These are phyloP conservation scores for Mesochorus sp. DNA, from an alignment of 2,888 invertebrate genomes.

Conservation along the genomic window DNA sequence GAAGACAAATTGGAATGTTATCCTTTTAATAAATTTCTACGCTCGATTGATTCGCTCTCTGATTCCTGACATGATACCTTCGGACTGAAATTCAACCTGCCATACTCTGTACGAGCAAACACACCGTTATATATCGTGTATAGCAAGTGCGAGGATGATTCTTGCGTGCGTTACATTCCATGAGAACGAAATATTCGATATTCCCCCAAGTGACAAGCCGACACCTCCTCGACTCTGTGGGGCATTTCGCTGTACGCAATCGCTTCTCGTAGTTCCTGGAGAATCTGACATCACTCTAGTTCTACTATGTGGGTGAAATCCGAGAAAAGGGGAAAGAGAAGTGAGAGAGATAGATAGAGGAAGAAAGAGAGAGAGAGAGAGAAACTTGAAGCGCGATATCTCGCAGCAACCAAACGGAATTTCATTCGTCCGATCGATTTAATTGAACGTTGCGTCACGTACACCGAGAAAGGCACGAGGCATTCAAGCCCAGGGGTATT, in stretches of 20 bases:
- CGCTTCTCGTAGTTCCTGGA: slow-evolving; percentile 7
- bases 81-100: not conserved
- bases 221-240: slow-evolving; percentile 13
- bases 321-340: slow-evolving; percentile 1
- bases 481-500: slow-evolving; percentile 11
- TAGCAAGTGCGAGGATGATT: not conserved
- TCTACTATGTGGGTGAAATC: slow-evolving; percentile 21
- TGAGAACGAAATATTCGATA: slow-evolving; percentile 70
- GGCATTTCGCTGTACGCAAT: slow-evolving; percentile 15
- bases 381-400: slow-evolving; percentile 11
- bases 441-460: slow-evolving; percentile 74
- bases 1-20: not conserved
- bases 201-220: slow-evolving; percentile 61
- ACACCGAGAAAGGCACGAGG: slow-evolving; percentile 37
- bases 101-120: too few relatives aligned
- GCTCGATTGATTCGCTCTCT: not conserved
- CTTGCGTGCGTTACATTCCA: slow-evolving; percentile 42
- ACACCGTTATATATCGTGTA: not conserved
- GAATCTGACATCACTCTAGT: slow-evolving; percentile 26
- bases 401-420: slow-evolving; percentile 68
- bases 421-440: slow-evolving; percentile 73
- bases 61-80: not conserved
- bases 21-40: not conserved
- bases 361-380: not conserved
- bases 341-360: not conserved